Percentiles rank a stretch among this genome's conserved stretches.
Conservation (phyloP, 2,113 vertebrate species). For the Lathamus discolor region DNA sequence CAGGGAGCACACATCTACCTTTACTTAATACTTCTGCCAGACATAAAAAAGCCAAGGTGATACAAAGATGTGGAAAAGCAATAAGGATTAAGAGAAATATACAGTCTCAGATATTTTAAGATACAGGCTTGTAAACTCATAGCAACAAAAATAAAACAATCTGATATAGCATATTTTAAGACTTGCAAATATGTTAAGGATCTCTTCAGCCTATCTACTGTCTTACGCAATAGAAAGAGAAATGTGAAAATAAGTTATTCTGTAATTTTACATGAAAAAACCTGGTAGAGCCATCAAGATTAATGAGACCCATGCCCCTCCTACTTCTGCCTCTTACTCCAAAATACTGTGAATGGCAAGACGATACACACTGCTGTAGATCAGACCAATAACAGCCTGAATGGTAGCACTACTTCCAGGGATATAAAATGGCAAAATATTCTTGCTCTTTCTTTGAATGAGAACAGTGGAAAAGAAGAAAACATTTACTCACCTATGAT, state of each 20-base stretch:
- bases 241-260: neutral
- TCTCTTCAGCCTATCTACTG: neutral
- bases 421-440: neutral
- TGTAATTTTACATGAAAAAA: neutral
- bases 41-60: neutral
- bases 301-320: neutral
- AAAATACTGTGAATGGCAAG: rapidly evolving
- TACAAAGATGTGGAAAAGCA: neutral
- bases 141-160: neutral
- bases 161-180: neutral
- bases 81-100: neutral
- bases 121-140: neutral
- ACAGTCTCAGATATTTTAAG: neutral
- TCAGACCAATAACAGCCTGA: rapidly evolving
- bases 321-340: neutral
- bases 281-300: too few relatives aligned
- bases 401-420: neutral
- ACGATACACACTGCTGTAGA: rapidly evolving
- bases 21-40: neutral
- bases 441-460: neutral
- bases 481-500: neutral
- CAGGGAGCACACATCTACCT: neutral
- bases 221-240: neutral
- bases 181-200: neutral
- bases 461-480: neutral